Evolutionary conservation across 2,888 invertebrate species (phyloP).

Genomic region (Callimorpha dominula): DNA sequence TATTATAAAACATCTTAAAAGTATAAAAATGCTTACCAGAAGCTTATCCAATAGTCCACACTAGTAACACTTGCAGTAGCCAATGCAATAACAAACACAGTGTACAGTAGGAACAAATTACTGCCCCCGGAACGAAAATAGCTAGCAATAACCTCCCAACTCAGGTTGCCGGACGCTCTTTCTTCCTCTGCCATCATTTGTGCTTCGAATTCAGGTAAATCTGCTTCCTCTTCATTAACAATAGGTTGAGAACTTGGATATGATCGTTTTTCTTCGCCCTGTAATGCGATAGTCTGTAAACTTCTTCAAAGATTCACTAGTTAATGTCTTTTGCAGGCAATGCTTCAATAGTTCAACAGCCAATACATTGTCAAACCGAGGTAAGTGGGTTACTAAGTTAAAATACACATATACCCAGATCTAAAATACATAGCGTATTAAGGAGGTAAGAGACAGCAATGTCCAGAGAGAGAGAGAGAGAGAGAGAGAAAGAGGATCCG

Average conservation of each 20-base stretch:
- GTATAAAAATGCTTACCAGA: slow-evolving; percentile 81
- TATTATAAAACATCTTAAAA: too few species aligned
- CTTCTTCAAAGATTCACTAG: too few species aligned
- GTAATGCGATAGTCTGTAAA: neutral
- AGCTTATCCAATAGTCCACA: slow-evolving; percentile 90
- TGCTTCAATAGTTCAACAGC: too few species aligned
- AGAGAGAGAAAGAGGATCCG: too few species aligned
- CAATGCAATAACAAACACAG: slow-evolving; percentile 68
- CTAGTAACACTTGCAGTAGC: slow-evolving; percentile 88
- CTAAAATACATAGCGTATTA: too few species aligned
- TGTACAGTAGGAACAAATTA: slow-evolving; percentile 66
- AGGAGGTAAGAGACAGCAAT: too few species aligned
- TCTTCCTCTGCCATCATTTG: slow-evolving; percentile 77
- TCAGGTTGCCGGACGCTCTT: slow-evolving; percentile 73
- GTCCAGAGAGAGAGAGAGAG: too few species aligned
- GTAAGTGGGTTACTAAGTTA: too few species aligned
- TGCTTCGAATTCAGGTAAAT: slow-evolving; percentile 69
- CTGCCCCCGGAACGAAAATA: slow-evolving; percentile 77
- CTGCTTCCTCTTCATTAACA: slow-evolving; percentile 65
- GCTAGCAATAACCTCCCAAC: slow-evolving; percentile 72
- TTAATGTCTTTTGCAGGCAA: too few species aligned
- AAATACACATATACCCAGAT: too few species aligned
- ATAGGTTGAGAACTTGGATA: slow-evolving; percentile 47
- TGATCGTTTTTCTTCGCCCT: slow-evolving; percentile 65
- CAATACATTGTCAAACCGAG: too few species aligned